Percentiles rank a stretch among this genome's conserved stretches.
Evolutionary conservation across 2,113 vertebrate species (phyloP).

Genomic region (Entelurus aequoreus): DNA sequence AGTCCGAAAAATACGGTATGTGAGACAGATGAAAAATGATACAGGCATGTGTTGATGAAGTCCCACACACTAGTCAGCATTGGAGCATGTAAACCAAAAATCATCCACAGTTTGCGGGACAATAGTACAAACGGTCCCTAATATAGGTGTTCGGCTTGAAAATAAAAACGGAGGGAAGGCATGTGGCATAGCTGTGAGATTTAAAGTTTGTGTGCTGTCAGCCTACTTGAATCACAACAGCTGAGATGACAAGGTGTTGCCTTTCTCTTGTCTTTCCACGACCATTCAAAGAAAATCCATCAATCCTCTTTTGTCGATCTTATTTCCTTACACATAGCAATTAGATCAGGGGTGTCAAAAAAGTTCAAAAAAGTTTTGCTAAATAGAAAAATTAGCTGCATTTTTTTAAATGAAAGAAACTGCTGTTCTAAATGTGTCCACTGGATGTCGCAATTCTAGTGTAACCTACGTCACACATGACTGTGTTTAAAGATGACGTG

Average conservation of each 20-base stretch:
- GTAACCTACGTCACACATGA: too few species aligned
- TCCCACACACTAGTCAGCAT: not conserved
- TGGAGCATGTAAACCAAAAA: slow-evolving; percentile 21
- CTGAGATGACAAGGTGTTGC: slow-evolving; percentile 74
- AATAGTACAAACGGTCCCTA: slow-evolving; percentile 47
- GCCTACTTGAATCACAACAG: slow-evolving; percentile 79
- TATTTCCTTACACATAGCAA: slow-evolving; percentile 21
- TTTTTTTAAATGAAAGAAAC: too few species aligned
- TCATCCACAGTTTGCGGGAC: slow-evolving; percentile 31
- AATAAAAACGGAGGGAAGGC: slow-evolving; percentile 69
- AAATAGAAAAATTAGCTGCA: too few species aligned
- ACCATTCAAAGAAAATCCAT: slow-evolving; percentile 13
- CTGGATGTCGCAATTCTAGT: too few species aligned
- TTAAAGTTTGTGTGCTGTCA: slow-evolving; percentile 71
- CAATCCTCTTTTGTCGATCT: slow-evolving; percentile 9
- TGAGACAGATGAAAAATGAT: slow-evolving; percentile 18
- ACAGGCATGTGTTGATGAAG: slow-evolving; percentile 14
- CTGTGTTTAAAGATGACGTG: too few species aligned
- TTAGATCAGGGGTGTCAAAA: too few species aligned
- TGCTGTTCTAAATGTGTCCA: too few species aligned
- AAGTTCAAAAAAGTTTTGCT: too few species aligned
- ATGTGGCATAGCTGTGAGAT: slow-evolving; percentile 77
- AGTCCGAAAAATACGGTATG: too few species aligned
- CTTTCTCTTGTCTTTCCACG: slow-evolving; percentile 26
- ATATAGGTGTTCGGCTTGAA: slow-evolving; percentile 70